Conservation (phyloP, 2,888 invertebrate species). For the Synergus japonicus region DNA sequence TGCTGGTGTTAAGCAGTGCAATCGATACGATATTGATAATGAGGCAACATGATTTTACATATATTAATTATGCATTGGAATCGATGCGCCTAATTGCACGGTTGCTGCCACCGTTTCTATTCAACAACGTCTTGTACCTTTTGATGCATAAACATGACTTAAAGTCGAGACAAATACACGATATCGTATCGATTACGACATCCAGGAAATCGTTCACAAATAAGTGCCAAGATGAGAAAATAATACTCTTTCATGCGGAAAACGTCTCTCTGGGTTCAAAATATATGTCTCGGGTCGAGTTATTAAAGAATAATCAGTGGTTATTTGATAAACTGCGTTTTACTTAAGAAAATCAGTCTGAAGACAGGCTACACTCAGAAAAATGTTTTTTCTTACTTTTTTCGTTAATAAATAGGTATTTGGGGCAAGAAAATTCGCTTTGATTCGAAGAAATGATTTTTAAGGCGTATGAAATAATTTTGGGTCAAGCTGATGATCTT, state of each 20-base stretch:
- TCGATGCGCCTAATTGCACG: slow-evolving; percentile 64
- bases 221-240: slow-evolving; percentile 16
- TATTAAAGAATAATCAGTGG: neutral
- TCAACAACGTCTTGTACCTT: neutral
- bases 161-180: slow-evolving; percentile 15
- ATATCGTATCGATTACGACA: slow-evolving; percentile 20
- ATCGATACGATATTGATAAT: slow-evolving; percentile 56
- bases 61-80: slow-evolving; percentile 72
- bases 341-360: neutral
- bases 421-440: no score
- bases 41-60: slow-evolving; percentile 64
- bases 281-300: neutral
- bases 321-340: neutral
- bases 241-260: neutral
- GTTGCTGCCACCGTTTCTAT: slow-evolving; percentile 31
- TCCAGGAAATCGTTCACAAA: slow-evolving; percentile 19
- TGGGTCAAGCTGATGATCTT: no score
- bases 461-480: no score
- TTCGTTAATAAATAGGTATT: no score
- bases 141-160: slow-evolving; percentile 28
- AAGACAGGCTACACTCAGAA: neutral
- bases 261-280: slow-evolving; percentile 3
- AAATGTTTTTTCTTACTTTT: no score
- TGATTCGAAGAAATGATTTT: no score
- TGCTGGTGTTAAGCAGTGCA: slow-evolving; percentile 15